Evolutionary conservation across 2,797 vertebrate genomes (phyloP).

Genomic region (Cynopterus sphinx): DNA sequence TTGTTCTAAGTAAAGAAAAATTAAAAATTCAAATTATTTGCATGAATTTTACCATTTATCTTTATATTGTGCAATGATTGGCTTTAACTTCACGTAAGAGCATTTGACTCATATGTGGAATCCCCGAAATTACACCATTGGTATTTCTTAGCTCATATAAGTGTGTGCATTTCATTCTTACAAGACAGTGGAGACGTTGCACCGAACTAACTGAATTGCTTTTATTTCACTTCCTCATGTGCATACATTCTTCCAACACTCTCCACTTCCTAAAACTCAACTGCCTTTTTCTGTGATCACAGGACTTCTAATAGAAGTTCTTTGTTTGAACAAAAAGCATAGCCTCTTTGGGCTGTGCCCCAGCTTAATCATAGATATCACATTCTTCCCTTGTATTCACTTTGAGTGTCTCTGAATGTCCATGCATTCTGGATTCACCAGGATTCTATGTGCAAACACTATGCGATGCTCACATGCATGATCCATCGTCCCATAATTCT

Average conservation of each 20-base stretch:
- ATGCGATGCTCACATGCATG: neutral
- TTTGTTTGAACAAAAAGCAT: neutral
- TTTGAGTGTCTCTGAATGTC: neutral
- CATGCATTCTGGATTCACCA: neutral
- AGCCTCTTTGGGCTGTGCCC: neutral
- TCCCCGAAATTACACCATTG: neutral
- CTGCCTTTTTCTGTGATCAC: neutral
- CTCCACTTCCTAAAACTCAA: neutral
- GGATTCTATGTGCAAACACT: neutral
- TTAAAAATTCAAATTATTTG: neutral
- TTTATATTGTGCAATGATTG: neutral
- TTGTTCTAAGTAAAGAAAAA: neutral
- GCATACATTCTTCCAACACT: neutral
- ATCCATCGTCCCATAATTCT: too few species aligned
- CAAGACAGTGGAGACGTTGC: neutral
- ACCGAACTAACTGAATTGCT: neutral
- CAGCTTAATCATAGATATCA: neutral
- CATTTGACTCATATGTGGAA: neutral
- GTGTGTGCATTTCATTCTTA: neutral
- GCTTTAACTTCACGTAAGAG: neutral
- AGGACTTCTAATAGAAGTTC: neutral
- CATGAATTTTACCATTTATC: neutral
- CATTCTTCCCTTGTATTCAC: neutral
- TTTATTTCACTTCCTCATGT: neutral
- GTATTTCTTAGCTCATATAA: neutral